Evolutionary conservation across 2,113 vertebrate genomes (phyloP).

Genomic region (Anhinga anhinga): DNA sequence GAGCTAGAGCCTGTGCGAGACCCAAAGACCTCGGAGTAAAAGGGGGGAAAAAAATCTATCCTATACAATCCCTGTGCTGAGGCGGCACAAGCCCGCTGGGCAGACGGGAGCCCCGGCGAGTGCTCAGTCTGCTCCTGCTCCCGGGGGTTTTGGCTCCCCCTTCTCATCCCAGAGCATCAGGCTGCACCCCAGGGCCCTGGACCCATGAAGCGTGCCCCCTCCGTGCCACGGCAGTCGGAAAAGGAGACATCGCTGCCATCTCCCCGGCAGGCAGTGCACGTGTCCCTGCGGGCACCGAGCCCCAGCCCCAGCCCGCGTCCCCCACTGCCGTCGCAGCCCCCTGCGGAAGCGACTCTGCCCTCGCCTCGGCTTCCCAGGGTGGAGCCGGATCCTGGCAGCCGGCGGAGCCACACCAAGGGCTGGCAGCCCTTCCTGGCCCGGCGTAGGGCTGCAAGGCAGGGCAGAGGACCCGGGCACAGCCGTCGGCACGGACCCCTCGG

Average conservation of each 20-base stretch:
- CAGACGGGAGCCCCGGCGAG: neutral
- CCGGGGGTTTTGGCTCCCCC: neutral
- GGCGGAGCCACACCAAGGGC: neutral
- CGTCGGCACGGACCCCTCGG: neutral
- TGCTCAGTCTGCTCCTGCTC: neutral
- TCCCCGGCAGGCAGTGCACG: neutral
- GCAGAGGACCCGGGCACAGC: neutral
- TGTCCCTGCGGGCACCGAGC: neutral
- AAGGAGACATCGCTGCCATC: neutral
- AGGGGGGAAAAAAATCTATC: neutral
- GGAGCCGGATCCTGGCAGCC: neutral
- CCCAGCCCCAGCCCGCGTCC: neutral
- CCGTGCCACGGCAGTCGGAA: rapidly evolving
- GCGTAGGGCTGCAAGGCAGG: neutral
- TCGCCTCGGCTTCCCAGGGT: neutral
- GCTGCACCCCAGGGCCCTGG: neutral
- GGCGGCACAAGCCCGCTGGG: neutral
- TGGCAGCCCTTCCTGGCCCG: neutral
- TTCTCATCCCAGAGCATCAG: neutral
- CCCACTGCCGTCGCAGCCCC: neutral
- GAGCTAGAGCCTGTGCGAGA: neutral
- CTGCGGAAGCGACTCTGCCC: neutral
- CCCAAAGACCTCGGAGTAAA: neutral
- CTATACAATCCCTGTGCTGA: no score
- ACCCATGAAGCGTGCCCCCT: neutral